Percentiles rank a stretch among this genome's conserved stretches.
Evolutionary conservation across 2,113 vertebrate species (phyloP).

Genomic region (Cyprinodon tularosa): DNA sequence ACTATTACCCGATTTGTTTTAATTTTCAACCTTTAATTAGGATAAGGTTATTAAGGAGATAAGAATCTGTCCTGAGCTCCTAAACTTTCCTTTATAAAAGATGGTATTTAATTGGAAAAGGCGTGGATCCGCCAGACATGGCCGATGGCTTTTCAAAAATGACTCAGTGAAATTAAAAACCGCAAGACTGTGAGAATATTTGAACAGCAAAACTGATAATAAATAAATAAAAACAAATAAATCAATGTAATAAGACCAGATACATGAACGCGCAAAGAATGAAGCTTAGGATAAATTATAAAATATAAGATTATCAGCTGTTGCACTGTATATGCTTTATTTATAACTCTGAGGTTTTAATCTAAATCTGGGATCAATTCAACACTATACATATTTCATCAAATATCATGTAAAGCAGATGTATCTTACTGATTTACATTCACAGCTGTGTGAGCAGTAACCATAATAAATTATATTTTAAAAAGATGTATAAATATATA

Average conservation of each 20-base stretch:
- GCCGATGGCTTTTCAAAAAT: conserved; percentile 13
- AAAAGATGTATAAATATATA: neutral
- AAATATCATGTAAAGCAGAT: neutral
- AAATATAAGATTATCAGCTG: neutral
- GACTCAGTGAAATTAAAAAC: conserved; percentile 38
- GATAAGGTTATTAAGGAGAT: conserved; percentile 46
- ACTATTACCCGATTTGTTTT: conserved; percentile 28
- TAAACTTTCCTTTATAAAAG: conserved; percentile 48
- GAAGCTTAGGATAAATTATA: neutral
- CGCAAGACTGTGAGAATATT: conserved; percentile 14
- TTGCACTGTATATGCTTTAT: neutral
- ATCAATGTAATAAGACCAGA: neutral
- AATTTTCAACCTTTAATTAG: conserved; percentile 26
- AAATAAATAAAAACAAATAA: neutral
- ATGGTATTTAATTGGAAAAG: conserved; percentile 24
- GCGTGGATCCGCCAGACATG: conserved; percentile 21
- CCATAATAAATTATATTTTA: neutral
- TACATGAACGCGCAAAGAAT: neutral
- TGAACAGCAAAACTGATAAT: conserved; percentile 7
- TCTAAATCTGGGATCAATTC: neutral
- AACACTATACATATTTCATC: neutral
- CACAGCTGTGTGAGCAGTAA: neutral
- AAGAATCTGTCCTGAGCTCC: conserved; percentile 39
- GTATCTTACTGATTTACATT: neutral
- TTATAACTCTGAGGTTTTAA: neutral